These are phyloP conservation scores for Pao palembangensis DNA, from an alignment of 2,113 vertebrate genomes.

Conservation along the genomic window DNA sequence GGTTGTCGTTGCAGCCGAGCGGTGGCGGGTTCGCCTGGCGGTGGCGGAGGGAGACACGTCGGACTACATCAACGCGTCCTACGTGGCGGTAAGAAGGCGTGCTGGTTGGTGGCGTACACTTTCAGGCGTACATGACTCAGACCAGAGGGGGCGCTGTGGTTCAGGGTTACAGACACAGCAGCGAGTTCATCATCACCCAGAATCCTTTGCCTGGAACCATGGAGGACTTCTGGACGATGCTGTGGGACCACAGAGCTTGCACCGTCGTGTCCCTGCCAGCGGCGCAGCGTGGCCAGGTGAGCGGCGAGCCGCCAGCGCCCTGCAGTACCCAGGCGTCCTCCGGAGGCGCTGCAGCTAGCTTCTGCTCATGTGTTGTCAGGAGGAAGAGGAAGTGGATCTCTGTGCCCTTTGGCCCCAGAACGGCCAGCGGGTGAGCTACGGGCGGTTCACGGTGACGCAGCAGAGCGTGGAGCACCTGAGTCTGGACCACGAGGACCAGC, in stretches of 20 bases:
- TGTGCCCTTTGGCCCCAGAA: constrained; percentile 86
- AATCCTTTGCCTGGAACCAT: constrained; percentile 87
- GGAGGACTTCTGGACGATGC: constrained; percentile 97
- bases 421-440: constrained; percentile 84
- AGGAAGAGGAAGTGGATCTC: constrained; percentile 77
- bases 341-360: neutral
- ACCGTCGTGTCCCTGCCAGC: constrained; percentile 88
- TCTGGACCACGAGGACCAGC: constrained; percentile 87
- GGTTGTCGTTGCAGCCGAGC: constrained; percentile 80
- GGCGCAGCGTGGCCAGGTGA: constrained; percentile 27
- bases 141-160: no score
- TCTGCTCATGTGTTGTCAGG: constrained; percentile 36
- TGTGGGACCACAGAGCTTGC: constrained; percentile 93
- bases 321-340: neutral
- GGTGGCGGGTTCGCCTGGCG: constrained; percentile 83
- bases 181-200: constrained; percentile 93
- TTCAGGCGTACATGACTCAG: no score
- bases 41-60: constrained; percentile 78
- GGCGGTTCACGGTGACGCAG: constrained; percentile 87
- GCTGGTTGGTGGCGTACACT: no score
- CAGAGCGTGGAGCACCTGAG: constrained; percentile 84
- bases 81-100: constrained; percentile 79
- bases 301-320: neutral
- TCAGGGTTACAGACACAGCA: constrained; percentile 89
- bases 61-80: constrained; percentile 93